Evolutionary conservation across 2,888 invertebrate species (phyloP).

Genomic region (Nematopogon swammerdamellus): DNA sequence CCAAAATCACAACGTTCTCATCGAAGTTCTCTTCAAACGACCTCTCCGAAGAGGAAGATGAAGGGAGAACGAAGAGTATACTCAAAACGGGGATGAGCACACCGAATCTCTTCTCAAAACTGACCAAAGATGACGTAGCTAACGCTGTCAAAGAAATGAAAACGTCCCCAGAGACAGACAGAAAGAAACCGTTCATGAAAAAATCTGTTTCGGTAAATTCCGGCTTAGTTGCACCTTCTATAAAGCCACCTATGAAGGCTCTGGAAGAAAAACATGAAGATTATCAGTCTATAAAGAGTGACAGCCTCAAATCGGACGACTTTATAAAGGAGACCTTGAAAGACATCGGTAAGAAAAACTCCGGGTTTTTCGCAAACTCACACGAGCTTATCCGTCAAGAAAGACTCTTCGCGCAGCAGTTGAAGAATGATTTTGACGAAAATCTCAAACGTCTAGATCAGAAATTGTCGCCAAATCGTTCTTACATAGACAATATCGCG

Average conservation of each 20-base stretch:
- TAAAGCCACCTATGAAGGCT: constrained; percentile 40
- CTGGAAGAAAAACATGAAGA: constrained; percentile 50
- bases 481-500: constrained; percentile 29
- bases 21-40: constrained; percentile 33
- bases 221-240: constrained; percentile 28
- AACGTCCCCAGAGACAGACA: constrained; percentile 25
- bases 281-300: constrained; percentile 30
- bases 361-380: constrained; percentile 63
- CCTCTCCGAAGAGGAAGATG: constrained; percentile 32
- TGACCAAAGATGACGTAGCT: constrained; percentile 24
- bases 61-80: constrained; percentile 26
- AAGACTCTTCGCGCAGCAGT: constrained; percentile 43
- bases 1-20: constrained; percentile 31
- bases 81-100: constrained; percentile 37
- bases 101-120: constrained; percentile 43
- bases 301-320: constrained; percentile 31
- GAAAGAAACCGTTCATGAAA: constrained; percentile 29
- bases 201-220: constrained; percentile 47
- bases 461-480: constrained; percentile 21
- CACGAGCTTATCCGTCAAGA: constrained; percentile 70
- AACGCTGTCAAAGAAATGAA: constrained; percentile 18
- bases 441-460: constrained; percentile 35
- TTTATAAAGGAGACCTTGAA: constrained; percentile 35
- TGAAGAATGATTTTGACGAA: constrained; percentile 46
- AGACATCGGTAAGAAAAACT: constrained; percentile 25